Conservation (phyloP, 2,888 invertebrate species). For the Watsonalla binaria region DNA sequence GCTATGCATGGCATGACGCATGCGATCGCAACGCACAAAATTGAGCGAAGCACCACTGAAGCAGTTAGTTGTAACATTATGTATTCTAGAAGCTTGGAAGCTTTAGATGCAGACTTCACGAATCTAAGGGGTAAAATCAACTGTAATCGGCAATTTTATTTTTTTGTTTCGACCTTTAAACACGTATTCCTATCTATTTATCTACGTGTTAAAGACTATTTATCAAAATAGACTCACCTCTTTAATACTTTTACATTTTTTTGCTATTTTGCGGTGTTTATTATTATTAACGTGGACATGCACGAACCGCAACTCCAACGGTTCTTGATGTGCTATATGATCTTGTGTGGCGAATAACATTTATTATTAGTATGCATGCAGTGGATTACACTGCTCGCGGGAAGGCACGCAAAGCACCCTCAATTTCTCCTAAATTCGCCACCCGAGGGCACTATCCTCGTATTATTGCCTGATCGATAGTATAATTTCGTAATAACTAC, state of each 20-base stretch:
- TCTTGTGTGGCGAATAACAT: constrained; percentile 45
- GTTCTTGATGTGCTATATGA: constrained; percentile 57
- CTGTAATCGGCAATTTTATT: too few species aligned
- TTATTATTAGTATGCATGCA: constrained; percentile 55
- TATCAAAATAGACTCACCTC: too few species aligned
- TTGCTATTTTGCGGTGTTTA: not conserved
- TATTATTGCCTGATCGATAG: constrained; percentile 72
- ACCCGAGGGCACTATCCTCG: constrained; percentile 61
- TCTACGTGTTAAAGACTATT: too few species aligned
- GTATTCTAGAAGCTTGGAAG: too few species aligned
- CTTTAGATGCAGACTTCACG: too few species aligned
- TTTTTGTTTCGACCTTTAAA: too few species aligned
- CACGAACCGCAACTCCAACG: too few species aligned
- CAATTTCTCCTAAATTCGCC: constrained; percentile 73
- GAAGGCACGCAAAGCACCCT: constrained; percentile 62
- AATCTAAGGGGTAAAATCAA: too few species aligned
- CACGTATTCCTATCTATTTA: too few species aligned
- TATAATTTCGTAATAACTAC: constrained; percentile 69
- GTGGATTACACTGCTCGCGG: constrained; percentile 51
- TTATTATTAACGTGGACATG: not conserved
- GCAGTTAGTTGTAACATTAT: too few species aligned
- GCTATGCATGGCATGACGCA: not conserved
- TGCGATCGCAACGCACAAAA: not conserved
- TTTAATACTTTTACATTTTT: too few species aligned
- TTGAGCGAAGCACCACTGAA: not conserved